Conservation (phyloP, 2,113 vertebrate species). For the Cynocephalus volans region DNA sequence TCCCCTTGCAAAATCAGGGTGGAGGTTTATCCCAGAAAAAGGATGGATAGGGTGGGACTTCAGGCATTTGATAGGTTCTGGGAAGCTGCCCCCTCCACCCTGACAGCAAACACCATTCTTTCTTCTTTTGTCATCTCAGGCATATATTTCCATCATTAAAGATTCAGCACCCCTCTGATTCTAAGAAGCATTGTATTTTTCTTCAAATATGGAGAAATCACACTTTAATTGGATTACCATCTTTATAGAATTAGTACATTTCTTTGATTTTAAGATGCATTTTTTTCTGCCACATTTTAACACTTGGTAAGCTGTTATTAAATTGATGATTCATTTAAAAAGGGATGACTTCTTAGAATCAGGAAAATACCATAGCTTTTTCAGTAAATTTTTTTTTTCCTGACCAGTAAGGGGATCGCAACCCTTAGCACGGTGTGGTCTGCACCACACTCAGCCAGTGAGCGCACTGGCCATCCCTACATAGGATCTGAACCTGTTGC, state of each 20-base stretch:
- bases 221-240: constrained; percentile 52
- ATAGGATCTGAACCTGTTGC: too few relatives aligned
- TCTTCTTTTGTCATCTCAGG: constrained; percentile 6
- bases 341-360: constrained; percentile 36
- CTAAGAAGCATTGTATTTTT: constrained; percentile 31
- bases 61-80: background rate
- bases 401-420: too few relatives aligned
- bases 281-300: constrained; percentile 34
- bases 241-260: constrained; percentile 36
- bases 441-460: too few relatives aligned
- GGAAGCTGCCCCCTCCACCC: background rate
- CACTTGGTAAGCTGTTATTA: constrained; percentile 55
- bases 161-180: background rate
- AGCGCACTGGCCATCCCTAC: too few relatives aligned
- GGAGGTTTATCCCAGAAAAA: background rate
- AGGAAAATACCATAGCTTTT: constrained; percentile 24
- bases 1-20: constrained; percentile 50
- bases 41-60: background rate
- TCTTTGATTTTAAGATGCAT: constrained; percentile 64
- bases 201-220: constrained; percentile 55
- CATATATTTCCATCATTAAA: constrained; percentile 37
- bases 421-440: too few relatives aligned
- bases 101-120: background rate
- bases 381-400: background rate
- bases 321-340: constrained; percentile 51